Percentiles rank a stretch among this genome's conserved stretches.
Evolutionary conservation across 2,888 invertebrate species (phyloP).

Genomic region (Synanthedon myopaeformis): DNA sequence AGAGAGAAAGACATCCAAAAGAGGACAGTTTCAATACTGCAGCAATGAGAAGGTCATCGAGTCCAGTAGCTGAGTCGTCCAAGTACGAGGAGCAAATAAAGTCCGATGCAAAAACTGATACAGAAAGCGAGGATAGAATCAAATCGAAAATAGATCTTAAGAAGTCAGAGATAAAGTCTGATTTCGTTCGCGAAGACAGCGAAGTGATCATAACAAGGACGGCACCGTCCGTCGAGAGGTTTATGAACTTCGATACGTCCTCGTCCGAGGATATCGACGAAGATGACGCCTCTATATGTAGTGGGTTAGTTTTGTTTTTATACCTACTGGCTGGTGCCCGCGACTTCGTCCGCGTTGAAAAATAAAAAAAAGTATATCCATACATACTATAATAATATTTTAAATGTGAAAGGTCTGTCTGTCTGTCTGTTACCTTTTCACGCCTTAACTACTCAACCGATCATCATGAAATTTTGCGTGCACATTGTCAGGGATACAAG

Average conservation of each 20-base stretch:
- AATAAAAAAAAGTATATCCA: too few species aligned
- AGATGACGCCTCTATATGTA: background rate
- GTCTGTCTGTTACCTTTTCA: too few species aligned
- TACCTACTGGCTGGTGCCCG: too few species aligned
- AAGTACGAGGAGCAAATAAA: constrained; percentile 29
- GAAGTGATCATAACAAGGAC: constrained; percentile 52
- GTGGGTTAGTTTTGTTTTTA: background rate
- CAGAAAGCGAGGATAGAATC: constrained; percentile 39
- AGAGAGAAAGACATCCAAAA: constrained; percentile 17
- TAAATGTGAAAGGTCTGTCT: too few species aligned
- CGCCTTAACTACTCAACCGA: too few species aligned
- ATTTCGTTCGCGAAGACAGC: constrained; percentile 39
- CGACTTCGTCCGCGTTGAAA: too few species aligned
- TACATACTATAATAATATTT: too few species aligned
- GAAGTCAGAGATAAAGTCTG: constrained; percentile 10
- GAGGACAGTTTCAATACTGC: constrained; percentile 38
- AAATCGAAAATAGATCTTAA: constrained; percentile 6
- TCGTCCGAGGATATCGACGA: constrained; percentile 27
- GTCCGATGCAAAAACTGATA: constrained; percentile 43
- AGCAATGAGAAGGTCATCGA: constrained; percentile 46
- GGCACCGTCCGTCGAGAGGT: constrained; percentile 49
- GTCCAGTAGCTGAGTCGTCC: constrained; percentile 26
- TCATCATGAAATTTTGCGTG: too few species aligned
- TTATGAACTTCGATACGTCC: constrained; percentile 35
- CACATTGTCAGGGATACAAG: too few species aligned